Evolutionary conservation across 2,113 vertebrate species (phyloP), one percentile per base, ranked within the genome.

Genomic region (Oostethus manadensis): DNA sequence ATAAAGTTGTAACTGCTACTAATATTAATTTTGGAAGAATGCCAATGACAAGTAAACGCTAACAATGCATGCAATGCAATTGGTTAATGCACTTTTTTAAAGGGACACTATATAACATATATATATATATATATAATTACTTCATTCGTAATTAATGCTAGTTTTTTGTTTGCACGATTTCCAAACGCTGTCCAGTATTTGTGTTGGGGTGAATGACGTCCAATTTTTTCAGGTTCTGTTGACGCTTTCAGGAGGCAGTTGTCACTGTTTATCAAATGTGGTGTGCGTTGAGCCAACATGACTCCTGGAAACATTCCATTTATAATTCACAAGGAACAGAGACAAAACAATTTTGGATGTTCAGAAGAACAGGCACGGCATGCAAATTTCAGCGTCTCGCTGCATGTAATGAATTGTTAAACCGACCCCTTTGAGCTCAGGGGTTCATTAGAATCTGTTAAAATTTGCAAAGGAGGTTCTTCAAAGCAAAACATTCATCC

Each of bases 401-500:
- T 38, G 44, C 49, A 26, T 68, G 2, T 70, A 64, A 70, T 62
- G 62, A 58, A 58, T 17, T 56, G 58, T 64, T 69, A 76, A 82
- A 81, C 62, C 58, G 67, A 68, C 61, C 67, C 48, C 13, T 58
- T 29, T 62, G n/a, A 44, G 63, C 54, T 38, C 8, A 38, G 53
- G 63, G 56, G 55, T 66, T 74, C 54, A 75, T 74, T 76, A 60
- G 50, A 43, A 69, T 76, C 70, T 78, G 78, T 75, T 74, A 55
- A 45, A 68, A 84, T 50, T 50, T 46, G 23, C 54, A 78, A 73
- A 76, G 74, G 42, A 60, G 51, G 60, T 62, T 60, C 17, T 68
- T 76, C 78, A 73, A 70, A 71, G 57, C 70, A 68, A 72, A 78
- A 79, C 38, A 74, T 51, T 58, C 70, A 56, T 73, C 55, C 38